Evolutionary conservation across 1,140 invertebrate genomes (phyloP), one percentile per base, ranked within the genome.

Genomic region (Dendrolimus kikuchii): DNA sequence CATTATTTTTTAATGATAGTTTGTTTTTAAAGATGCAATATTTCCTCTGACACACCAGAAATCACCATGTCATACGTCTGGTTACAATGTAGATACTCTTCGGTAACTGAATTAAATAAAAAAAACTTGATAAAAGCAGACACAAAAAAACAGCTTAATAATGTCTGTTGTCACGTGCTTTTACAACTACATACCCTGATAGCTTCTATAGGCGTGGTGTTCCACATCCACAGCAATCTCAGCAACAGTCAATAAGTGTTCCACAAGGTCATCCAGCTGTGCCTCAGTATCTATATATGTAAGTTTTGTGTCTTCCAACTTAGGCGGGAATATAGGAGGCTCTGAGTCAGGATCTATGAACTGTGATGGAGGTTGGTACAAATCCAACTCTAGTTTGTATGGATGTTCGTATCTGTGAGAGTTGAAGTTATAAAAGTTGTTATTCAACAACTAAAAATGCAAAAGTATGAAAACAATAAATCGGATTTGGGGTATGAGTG

Each of bases 341-440:
- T 64, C 52, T 1, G 66, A 39, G 5, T 90, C 88, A 3, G 78
- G 60, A 4, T 74, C 58, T 6, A 95, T 60, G 48, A 92, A 89
- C 7, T 76, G 59, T 0, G 81, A 64, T 0, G 87, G 66, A 0
- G 90, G 90, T 37, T 89, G 74, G 68, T 93, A 95, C 63, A 90
- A 85, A 38, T 96, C 90, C 7, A 99, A 74, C 82, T 99, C 97
- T 75, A 90, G 90, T 76, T 95, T 92, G 79, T 99, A 99, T 0
- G 97, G 98, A 89, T 99, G 97, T 62, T 91, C 90, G 79, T 91
- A 95, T 57, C 78, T 84, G 57, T n/a, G 8, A n/a, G 23, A 23
- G 23, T 23, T 23, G 23, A 23, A 2, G 3, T 23, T 23, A 23
- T 23, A 23, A 23, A 23, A 23, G 23, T 23, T 23, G 23, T 23